These are phyloP conservation scores for Cottoperca gobio DNA, from an alignment of 2,797 vertebrate genomes.

Conservation along the genomic window DNA sequence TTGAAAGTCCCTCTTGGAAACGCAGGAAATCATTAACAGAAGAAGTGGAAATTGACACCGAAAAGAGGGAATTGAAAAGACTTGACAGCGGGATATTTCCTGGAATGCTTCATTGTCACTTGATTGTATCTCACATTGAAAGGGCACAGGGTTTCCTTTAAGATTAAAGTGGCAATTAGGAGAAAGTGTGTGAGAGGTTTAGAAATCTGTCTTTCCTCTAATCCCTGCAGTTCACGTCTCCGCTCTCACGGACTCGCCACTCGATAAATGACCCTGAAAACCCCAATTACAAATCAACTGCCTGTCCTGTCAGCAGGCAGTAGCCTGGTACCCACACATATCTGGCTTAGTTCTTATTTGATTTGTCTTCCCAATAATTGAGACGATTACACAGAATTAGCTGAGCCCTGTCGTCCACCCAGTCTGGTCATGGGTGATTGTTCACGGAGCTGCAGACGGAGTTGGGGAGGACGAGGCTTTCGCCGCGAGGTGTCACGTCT, in stretches of 20 bases:
- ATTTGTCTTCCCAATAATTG: conserved; percentile 66
- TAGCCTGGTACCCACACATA: conserved; percentile 26
- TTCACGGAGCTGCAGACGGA: conserved; percentile 56
- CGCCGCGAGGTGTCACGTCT: conserved; percentile 52
- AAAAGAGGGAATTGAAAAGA: neutral
- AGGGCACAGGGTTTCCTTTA: neutral
- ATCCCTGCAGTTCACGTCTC: conserved; percentile 26
- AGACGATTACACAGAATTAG: conserved; percentile 64
- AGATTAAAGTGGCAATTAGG: neutral
- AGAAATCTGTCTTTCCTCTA: conserved; percentile 16
- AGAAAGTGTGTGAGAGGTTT: neutral
- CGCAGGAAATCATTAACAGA: conserved; percentile 15
- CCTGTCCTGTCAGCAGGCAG: conserved; percentile 41
- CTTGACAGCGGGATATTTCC: conserved; percentile 5
- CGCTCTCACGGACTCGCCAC: conserved; percentile 22
- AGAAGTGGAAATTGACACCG: conserved; percentile 20
- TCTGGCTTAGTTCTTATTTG: conserved; percentile 44
- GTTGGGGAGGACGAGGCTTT: conserved; percentile 41
- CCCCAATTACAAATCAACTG: conserved; percentile 49
- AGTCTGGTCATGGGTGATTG: conserved; percentile 63
- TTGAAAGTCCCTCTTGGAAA: conserved; percentile 30
- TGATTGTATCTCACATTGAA: neutral
- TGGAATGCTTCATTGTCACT: conserved; percentile 1
- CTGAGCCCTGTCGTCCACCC: conserved; percentile 66
- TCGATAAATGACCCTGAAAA: conserved; percentile 51